Evolutionary conservation across 2,797 vertebrate species (phyloP).

Genomic region (Acropternis orthonyx): DNA sequence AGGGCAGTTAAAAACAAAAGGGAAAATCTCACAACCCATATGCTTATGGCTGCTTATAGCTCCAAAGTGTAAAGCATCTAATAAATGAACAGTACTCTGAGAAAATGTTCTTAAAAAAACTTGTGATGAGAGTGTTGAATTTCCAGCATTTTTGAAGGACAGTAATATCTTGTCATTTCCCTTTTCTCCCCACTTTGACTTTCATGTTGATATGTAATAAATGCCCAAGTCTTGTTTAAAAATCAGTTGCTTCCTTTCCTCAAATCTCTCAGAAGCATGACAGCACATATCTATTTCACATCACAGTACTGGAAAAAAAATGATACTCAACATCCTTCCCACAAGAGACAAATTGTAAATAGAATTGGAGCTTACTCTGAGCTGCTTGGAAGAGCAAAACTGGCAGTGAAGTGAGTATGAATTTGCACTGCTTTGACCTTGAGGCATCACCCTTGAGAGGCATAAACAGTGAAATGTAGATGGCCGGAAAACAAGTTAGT

Average conservation of each 20-base stretch:
- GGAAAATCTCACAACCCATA: not conserved
- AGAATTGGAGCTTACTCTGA: slow-evolving; percentile 18
- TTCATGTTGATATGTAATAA: not conserved
- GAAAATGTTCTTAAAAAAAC: not conserved
- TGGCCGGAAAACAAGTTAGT: not conserved
- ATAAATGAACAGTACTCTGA: not conserved
- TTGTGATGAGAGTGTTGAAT: not conserved
- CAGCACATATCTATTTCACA: slow-evolving; percentile 34
- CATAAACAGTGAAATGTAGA: not conserved
- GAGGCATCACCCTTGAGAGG: not conserved
- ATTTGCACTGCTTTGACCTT: slow-evolving; percentile 10
- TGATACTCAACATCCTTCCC: not conserved
- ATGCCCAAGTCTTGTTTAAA: not conserved
- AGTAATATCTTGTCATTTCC: not conserved
- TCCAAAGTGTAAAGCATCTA: not conserved
- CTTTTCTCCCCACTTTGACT: not conserved
- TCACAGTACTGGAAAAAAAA: not conserved
- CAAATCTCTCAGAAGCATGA: slow-evolving; percentile 18
- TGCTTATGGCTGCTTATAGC: not conserved
- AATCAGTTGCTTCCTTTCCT: not conserved
- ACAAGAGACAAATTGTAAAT: slow-evolving; percentile 39
- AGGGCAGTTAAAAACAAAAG: not conserved
- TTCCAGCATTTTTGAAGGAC: not conserved
- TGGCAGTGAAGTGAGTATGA: not conserved
- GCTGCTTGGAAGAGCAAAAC: slow-evolving; percentile 37